Evolutionary conservation across 2,797 vertebrate genomes (phyloP).

Genomic region (Lacerta agilis): DNA sequence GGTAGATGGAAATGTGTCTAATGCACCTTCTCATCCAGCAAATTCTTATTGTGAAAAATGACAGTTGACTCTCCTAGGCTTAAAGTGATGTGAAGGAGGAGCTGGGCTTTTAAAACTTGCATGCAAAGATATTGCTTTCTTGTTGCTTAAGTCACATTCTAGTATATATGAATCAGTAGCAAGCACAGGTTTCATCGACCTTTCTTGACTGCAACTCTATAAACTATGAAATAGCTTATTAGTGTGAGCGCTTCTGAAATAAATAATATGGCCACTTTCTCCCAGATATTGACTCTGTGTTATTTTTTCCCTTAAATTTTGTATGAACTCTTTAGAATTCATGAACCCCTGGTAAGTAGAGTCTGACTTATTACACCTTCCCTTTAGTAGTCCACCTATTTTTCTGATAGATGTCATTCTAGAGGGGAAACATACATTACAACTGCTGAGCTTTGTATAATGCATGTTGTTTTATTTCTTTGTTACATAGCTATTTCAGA

Average conservation of each 20-base stretch:
- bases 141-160: not conserved
- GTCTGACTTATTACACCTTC: slow-evolving; percentile 38
- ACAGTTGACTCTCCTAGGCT: not conserved
- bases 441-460: slow-evolving; percentile 39
- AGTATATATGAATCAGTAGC: not conserved
- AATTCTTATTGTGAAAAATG: not conserved
- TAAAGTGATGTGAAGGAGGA: not conserved
- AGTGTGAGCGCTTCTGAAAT: not conserved
- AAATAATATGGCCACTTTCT: not conserved
- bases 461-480: slow-evolving; percentile 42
- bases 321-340: slow-evolving; percentile 34
- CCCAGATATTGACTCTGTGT: slow-evolving; percentile 28
- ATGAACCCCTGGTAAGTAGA: slow-evolving; percentile 22
- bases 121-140: not conserved
- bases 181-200: not conserved
- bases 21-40: not conserved
- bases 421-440: slow-evolving; percentile 36
- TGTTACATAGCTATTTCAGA: slow-evolving; percentile 8
- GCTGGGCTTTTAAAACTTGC: not conserved
- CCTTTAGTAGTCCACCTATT: slow-evolving; percentile 50
- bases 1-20: not conserved
- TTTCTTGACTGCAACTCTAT: not conserved
- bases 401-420: slow-evolving; percentile 42
- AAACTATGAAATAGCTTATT: not conserved
- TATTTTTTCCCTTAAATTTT: slow-evolving; percentile 44